Conservation (phyloP, 2,113 vertebrate genomes). For the Cyanoramphus novaezelandiae region DNA sequence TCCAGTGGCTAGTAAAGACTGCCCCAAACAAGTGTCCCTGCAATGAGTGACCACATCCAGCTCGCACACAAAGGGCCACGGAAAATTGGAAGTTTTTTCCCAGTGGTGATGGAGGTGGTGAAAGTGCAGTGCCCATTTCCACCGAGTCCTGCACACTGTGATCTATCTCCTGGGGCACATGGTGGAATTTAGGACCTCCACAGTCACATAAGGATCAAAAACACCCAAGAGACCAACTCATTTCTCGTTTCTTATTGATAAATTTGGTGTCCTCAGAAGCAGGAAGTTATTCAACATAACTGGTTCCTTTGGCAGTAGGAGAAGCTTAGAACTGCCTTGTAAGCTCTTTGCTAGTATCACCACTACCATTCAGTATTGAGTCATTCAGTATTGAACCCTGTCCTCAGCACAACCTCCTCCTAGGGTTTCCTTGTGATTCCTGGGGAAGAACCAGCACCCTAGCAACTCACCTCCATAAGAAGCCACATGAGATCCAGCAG, state of each 20-base stretch:
- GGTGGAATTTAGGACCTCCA: background rate
- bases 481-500: slow-evolving; percentile 96
- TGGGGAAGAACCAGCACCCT: background rate
- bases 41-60: background rate
- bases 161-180: background rate
- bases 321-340: background rate
- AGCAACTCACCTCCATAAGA: slow-evolving; percentile 91
- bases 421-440: background rate
- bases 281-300: background rate
- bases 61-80: background rate
- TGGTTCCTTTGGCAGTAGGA: background rate
- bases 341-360: background rate
- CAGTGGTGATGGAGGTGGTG: background rate
- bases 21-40: background rate
- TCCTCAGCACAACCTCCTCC: background rate
- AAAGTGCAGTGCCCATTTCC: background rate
- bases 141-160: background rate
- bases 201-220: background rate
- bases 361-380: background rate
- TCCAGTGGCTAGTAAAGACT: background rate
- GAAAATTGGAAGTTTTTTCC: background rate
- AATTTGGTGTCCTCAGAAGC: background rate
- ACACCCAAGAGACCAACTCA: background rate
- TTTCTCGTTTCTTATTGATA: background rate
- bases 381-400: background rate